These are phyloP conservation scores for Acronicta leporina DNA, from an alignment of 2,888 invertebrate species.

Conservation along the genomic window DNA sequence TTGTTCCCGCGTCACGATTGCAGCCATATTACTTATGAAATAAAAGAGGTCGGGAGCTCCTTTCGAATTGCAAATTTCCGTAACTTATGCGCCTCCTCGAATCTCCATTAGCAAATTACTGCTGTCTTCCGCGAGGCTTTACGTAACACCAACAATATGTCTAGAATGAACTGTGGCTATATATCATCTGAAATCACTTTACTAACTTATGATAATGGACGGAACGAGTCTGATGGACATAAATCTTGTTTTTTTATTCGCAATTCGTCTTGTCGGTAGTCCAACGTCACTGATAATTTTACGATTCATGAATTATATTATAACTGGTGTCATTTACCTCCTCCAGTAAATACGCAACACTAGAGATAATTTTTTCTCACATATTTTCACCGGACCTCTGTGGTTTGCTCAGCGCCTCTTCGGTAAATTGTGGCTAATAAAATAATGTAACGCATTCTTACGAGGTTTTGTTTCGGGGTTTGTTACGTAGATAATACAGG, in stretches of 20 bases:
- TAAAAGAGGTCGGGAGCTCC: conserved; percentile 60
- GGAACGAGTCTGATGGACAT: conserved; percentile 62
- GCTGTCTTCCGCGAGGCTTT: conserved; percentile 56
- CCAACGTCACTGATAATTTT: conserved; percentile 55
- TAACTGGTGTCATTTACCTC: conserved; percentile 62
- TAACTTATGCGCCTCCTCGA: conserved; percentile 67
- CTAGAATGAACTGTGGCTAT: conserved; percentile 63
- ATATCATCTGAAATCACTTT: conserved; percentile 69
- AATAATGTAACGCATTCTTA: conserved; percentile 38
- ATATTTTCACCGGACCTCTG: conserved; percentile 22
- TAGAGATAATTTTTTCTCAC: conserved; percentile 26
- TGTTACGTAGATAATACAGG: conserved; percentile 24
- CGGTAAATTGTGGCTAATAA: conserved; percentile 26
- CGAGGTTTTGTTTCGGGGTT: conserved; percentile 20
- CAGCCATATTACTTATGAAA: conserved; percentile 62
- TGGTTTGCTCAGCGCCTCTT: conserved; percentile 16
- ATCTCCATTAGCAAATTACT: conserved; percentile 78
- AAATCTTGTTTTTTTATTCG: conserved; percentile 66
- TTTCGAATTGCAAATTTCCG: conserved; percentile 64
- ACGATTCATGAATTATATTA: conserved; percentile 58
- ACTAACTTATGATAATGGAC: conserved; percentile 74
- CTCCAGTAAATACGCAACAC: conserved; percentile 42
- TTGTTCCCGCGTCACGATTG: conserved; percentile 51
- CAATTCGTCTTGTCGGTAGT: conserved; percentile 58
- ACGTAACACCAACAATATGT: conserved; percentile 70